Base-by-base conservation (phyloP, 2,113 vertebrate species). In the Protobothrops mucrosquamatus region DNA sequence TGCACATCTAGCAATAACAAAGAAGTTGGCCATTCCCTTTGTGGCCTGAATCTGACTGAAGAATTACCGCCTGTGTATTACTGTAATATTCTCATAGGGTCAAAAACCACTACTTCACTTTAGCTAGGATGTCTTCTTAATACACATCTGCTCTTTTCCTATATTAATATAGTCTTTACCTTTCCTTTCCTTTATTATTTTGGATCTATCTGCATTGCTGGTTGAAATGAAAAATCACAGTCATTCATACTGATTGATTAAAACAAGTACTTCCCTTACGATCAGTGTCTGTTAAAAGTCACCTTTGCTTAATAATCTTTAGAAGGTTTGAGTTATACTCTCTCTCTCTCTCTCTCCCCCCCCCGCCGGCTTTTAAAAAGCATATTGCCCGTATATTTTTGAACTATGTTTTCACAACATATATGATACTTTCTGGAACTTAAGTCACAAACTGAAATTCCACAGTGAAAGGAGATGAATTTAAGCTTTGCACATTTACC, bases 231-330 rank as follows among this genome's bases (percentile, higher is more conserved):
- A 85, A 85, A 94, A 92, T 55, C 52, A 8, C 11, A 26, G 54
- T 86, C 94, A 91, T 96, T 95, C 43, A 59, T 59, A 20, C 86
- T 2, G 89, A 93, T 91, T 95, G 95, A 95, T 95, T 95, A 95
- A 96, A 97, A 95, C 92, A 92, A 95, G 95, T 91, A 93, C 94
- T 95, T 96, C 93, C 93, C 94, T 92, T 2, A 85, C 91, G 89
- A 95, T 91, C 94, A 95, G 1, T 0, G 11, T 85, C 93, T 95
- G 94, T 94, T 86, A 94, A 88, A 94, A 96, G 95, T 92, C 95
- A 97, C 95, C 91, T 97, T 95, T 95, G 95, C 94, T 95, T 91
- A 92, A 91, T 89, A 93, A 59, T 0, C 0, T 89, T 81, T 54
- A 88, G 86, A 20, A 91, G 90, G 88, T 95, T 92, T 43, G 92